These are phyloP conservation scores for Cheilosia variabilis DNA, from an alignment of 2,888 invertebrate genomes.

Conservation along the genomic window DNA sequence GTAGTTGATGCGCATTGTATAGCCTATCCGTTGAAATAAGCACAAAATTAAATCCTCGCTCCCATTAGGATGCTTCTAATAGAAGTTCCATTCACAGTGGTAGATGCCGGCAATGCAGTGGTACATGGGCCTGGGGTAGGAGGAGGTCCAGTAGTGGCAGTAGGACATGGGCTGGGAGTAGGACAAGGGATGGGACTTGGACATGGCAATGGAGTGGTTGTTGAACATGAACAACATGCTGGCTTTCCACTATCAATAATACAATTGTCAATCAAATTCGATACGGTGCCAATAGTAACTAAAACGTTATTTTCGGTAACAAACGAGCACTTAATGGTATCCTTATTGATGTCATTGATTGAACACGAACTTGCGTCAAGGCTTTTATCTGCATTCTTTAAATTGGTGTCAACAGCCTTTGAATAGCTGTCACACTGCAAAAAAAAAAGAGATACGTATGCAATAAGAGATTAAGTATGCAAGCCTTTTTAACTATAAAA, in stretches of 20 bases:
- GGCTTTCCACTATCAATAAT: not conserved
- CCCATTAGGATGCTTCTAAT: not conserved
- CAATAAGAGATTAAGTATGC: not conserved
- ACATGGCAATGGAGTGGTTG: not conserved
- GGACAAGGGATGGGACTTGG: too few relatives aligned
- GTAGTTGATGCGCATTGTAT: too few relatives aligned
- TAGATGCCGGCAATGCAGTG: too few relatives aligned
- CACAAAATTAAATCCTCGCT: not conserved
- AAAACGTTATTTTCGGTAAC: not conserved
- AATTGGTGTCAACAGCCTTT: not conserved
- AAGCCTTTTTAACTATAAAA: too few relatives aligned
- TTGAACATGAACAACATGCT: slow-evolving; percentile 1
- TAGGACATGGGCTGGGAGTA: too few relatives aligned
- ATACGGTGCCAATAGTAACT: slow-evolving; percentile 5
- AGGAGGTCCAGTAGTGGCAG: too few relatives aligned
- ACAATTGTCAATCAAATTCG: slow-evolving; percentile 11
- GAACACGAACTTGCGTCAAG: slow-evolving; percentile 1
- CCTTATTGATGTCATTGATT: not conserved
- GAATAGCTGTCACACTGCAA: slow-evolving; percentile 1
- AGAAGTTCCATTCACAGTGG: not conserved
- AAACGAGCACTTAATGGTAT: slow-evolving; percentile 10
- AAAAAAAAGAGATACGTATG: not conserved
- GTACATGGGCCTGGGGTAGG: too few relatives aligned
- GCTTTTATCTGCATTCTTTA: not conserved
- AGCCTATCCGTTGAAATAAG: too few relatives aligned